phyloP scores from a whole-genome alignment of 2,888 invertebrate species.

The Orthonychiurus folsomi region DNA sequence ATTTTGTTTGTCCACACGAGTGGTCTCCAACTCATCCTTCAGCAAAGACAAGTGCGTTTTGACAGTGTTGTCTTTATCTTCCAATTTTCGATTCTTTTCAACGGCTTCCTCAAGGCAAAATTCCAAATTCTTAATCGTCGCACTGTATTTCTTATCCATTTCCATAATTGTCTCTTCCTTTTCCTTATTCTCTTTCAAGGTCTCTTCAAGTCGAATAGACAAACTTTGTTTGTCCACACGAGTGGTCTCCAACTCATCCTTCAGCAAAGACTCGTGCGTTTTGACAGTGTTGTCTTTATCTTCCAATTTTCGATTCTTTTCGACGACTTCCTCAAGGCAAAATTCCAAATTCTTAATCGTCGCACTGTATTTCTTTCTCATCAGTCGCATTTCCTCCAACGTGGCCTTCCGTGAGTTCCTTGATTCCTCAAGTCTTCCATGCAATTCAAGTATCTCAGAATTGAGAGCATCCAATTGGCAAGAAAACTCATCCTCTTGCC shows the following conservation, averaged over 20 bases:
- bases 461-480: neutral
- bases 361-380: neutral
- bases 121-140: neutral
- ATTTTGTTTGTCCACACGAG: neutral
- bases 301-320: too few species aligned
- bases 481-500: neutral
- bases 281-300: too few species aligned
- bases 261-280: too few species aligned
- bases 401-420: conserved; percentile 9
- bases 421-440: conserved; percentile 12
- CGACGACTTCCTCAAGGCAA: neutral
- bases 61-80: neutral
- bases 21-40: neutral
- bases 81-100: neutral
- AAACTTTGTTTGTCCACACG: neutral
- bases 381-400: conserved; percentile 4
- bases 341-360: neutral
- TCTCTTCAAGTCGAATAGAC: conserved; percentile 2
- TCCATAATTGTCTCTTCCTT: conserved; percentile 5
- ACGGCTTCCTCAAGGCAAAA: neutral
- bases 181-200: neutral
- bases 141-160: neutral
- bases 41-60: neutral
- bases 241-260: neutral
- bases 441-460: neutral